These are phyloP conservation scores for Leucophenga montana DNA, from an alignment of 2,888 invertebrate species.

Conservation along the genomic window DNA sequence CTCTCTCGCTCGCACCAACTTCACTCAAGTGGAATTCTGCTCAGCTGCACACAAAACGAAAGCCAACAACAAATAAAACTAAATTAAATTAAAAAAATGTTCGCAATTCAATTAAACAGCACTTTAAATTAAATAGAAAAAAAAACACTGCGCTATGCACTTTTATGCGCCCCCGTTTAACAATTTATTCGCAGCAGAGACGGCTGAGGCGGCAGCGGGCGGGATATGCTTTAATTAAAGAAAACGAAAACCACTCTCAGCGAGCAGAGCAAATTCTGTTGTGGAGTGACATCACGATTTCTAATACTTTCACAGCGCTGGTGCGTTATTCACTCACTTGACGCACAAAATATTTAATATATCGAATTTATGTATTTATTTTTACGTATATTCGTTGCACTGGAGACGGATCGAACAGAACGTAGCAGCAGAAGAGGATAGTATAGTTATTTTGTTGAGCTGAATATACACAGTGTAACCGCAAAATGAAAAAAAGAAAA, in stretches of 20 bases:
- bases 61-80: background rate
- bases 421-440: conserved; percentile 21
- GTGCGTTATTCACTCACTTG: too few species aligned
- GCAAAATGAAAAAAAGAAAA: too few species aligned
- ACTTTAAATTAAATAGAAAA: conserved; percentile 7
- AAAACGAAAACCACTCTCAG: conserved; percentile 16
- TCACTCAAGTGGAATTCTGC: background rate
- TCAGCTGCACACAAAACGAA: background rate
- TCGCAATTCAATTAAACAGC: conserved; percentile 15
- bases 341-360: conserved; percentile 6
- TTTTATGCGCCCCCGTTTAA: background rate
- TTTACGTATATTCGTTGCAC: conserved; percentile 57
- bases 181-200: conserved; percentile 25
- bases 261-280: conserved; percentile 23
- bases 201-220: conserved; percentile 39
- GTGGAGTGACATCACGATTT: conserved; percentile 57
- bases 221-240: conserved; percentile 60
- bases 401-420: conserved; percentile 44
- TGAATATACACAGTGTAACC: too few species aligned
- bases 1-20: background rate
- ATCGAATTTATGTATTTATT: conserved; percentile 22
- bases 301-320: conserved; percentile 34
- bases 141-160: conserved; percentile 15
- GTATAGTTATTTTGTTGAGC: conserved; percentile 45
- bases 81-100: background rate